Conservation (phyloP, 2,797 vertebrate genomes). For the Perodicticus potto region DNA sequence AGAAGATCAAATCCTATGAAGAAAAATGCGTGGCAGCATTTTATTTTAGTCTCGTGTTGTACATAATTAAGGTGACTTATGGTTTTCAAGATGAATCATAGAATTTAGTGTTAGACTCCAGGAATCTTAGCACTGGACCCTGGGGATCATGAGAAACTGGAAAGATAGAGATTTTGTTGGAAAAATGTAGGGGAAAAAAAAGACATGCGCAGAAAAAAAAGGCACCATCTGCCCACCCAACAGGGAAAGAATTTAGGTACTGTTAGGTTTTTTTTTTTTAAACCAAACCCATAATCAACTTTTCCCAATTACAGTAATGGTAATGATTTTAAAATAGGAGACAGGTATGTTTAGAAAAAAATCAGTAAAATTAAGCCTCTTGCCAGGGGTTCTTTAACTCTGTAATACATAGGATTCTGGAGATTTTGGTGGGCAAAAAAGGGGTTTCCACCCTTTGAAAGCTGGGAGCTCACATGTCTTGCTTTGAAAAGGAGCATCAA, state of each 20-base stretch:
- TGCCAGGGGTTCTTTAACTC: neutral
- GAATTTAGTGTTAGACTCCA: neutral
- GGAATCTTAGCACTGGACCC: neutral
- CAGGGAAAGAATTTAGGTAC: neutral
- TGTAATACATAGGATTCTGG: neutral
- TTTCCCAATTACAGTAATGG: neutral
- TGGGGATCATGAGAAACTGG: neutral
- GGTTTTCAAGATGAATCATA: neutral
- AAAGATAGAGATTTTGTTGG: neutral
- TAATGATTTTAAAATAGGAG: constrained; percentile 12
- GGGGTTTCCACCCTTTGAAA: neutral
- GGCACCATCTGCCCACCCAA: neutral
- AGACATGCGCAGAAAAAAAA: neutral
- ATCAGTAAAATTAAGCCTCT: neutral
- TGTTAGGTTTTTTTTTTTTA: neutral
- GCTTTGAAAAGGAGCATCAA: constrained; percentile 43
- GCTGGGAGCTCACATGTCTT: constrained; percentile 29
- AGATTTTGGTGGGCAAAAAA: neutral
- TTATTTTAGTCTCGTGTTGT: constrained; percentile 54
- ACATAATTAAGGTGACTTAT: neutral
- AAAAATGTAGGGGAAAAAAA: constrained; percentile 1
- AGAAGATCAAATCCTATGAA: constrained; percentile 58
- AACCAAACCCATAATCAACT: neutral
- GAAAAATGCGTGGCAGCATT: neutral
- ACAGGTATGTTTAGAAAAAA: neutral